phyloP scores from a whole-genome alignment of 2,113 vertebrate genomes.

The Cebidichthys violaceus region DNA sequence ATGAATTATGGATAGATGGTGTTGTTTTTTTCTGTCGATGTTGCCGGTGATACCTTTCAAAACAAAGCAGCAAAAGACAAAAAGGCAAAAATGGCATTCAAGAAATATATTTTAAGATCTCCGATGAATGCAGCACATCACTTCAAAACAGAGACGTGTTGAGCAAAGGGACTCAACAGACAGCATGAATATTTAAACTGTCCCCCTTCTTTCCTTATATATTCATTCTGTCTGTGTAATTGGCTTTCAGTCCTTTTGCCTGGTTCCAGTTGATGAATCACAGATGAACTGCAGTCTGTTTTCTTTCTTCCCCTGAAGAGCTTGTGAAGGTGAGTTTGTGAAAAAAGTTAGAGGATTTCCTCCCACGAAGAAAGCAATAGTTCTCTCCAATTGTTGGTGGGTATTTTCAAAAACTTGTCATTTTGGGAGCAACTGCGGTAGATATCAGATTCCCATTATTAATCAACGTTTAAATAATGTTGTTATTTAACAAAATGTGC shows the following conservation, averaged over 20 bases:
- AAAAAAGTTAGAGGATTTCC: background rate
- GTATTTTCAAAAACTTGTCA: background rate
- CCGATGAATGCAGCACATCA: background rate
- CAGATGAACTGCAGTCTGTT: background rate
- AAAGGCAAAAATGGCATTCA: background rate
- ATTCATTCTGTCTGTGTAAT: slow-evolving; percentile 33
- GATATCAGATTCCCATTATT: background rate
- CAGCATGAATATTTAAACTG: slow-evolving; percentile 29
- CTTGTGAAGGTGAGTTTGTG: slow-evolving; percentile 15
- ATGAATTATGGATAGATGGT: slow-evolving; percentile 10
- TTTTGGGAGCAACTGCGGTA: background rate
- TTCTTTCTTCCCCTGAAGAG: background rate
- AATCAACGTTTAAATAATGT: background rate
- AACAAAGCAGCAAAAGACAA: slow-evolving; percentile 4
- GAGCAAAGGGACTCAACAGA: slow-evolving; percentile 16
- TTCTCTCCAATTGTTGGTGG: background rate
- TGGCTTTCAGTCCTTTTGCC: slow-evolving; percentile 34
- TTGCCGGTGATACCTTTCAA: background rate
- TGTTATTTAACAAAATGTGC: background rate
- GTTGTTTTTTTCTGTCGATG: background rate
- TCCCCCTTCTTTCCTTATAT: slow-evolving; percentile 31
- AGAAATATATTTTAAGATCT: background rate
- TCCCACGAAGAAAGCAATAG: background rate
- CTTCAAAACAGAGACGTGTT: slow-evolving; percentile 4
- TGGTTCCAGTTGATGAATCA: slow-evolving; percentile 46